Percentiles rank a stretch among this genome's conserved stretches.
These are phyloP conservation scores for Tupaia tana DNA, from an alignment of 2,113 vertebrate species.

Conservation along the genomic window DNA sequence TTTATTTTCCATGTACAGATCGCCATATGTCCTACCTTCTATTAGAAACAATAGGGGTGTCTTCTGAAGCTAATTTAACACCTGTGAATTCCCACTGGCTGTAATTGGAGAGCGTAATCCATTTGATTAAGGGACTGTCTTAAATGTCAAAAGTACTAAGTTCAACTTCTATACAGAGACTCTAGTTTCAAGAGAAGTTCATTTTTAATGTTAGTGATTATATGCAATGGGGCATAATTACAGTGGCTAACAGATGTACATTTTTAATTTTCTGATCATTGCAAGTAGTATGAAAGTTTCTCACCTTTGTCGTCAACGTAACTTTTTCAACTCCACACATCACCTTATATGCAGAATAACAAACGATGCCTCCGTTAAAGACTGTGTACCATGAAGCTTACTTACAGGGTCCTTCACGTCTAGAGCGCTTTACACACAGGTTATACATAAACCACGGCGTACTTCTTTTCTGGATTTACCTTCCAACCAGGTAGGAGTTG, in stretches of 20 bases:
- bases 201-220: constrained; percentile 57
- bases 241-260: background rate
- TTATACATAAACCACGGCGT: background rate
- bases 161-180: constrained; percentile 18
- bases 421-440: background rate
- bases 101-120: background rate
- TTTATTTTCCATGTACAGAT: constrained; percentile 24
- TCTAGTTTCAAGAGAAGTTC: background rate
- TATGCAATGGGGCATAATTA: background rate
- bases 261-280: background rate
- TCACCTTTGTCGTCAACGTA: background rate
- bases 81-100: constrained; percentile 37
- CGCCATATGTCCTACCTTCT: constrained; percentile 38
- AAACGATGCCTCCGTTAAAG: background rate
- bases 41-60: constrained; percentile 46
- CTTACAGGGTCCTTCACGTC: too few relatives aligned
- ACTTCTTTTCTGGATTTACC: background rate
- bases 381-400: background rate
- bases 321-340: background rate
- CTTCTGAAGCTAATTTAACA: constrained; percentile 33
- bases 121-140: constrained; percentile 39
- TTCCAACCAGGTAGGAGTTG: background rate
- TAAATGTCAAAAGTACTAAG: constrained; percentile 47
- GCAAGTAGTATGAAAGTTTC: background rate
- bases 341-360: background rate